Base-by-base conservation (phyloP, 2,888 invertebrate species). In the Amorpha juglandis region DNA sequence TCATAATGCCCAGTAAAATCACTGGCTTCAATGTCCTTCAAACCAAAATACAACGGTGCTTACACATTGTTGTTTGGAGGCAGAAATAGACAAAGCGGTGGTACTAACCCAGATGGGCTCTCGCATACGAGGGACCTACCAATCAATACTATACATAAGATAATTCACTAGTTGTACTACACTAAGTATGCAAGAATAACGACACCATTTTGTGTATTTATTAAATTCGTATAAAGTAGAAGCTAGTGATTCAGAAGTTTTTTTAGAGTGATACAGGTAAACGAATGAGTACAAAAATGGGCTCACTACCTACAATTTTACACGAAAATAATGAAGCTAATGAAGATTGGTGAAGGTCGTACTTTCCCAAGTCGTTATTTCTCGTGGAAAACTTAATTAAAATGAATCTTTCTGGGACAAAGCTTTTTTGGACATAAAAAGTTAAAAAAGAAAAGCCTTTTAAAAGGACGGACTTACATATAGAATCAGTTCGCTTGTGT, bases 311-410 rank as follows among this genome's bases (percentile, higher is more conserved):
- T 77, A 79, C 75, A 78, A 81, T 82, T 84, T 84, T 82, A 84
- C 86, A 84, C 73, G 69, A 78, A 82, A 85, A 86, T 90, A 89
- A 90, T 88, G 84, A 86, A 79, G 72, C 76, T 89, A 91, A 91
- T 90, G 87, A 91, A 90, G 91, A 91, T 91, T 89, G 85, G 84
- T 81, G 80, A 82, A 86, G 84, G 84, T 80, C 84, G 82, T 81
- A 80, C 81, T 85, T 86, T 72, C 78, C 80, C 67, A 77, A 81
- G 83, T 82, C 86, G 83, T 84, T 84, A 85, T 83, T 88, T 81
- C 84, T 87, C 83, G 84, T 84, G 80, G 78, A 87, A 87, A 88
- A 85, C 88, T 89, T 91, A 91, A 91, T 91, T 91, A 90, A 91
- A 91, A 91, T 86, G 84, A 89, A 91, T 90, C 88, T 89, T 78